A percentile compares a stretch with the other conserved stretches of the same genome.
Conservation (phyloP, 2,113 vertebrate genomes). For the Ranitomeya variabilis region DNA sequence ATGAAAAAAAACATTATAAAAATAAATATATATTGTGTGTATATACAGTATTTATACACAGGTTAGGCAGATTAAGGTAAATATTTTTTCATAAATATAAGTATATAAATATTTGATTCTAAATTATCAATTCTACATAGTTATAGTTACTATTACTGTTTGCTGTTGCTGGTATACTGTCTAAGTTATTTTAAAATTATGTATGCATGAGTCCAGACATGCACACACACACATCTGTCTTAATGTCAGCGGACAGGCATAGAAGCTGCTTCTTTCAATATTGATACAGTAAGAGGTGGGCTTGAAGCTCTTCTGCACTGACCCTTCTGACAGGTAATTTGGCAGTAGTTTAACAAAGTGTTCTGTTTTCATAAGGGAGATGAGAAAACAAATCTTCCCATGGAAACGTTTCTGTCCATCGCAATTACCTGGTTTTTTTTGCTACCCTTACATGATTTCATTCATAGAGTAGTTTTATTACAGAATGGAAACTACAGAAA, state of each 20-base stretch:
- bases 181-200: neutral
- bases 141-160: neutral
- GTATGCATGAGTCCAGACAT: constrained; percentile 23
- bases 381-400: neutral
- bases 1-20: no score
- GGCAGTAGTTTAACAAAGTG: neutral
- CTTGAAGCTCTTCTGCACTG: neutral
- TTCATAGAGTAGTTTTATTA: neutral
- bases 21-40: no score
- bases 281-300: constrained; percentile 25
- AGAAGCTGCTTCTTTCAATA: constrained; percentile 6
- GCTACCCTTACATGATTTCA: neutral
- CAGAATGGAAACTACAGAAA: neutral
- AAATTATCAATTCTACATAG: neutral
- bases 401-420: neutral
- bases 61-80: no score
- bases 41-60: no score
- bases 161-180: neutral
- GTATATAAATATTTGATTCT: neutral
- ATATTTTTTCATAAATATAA: neutral
- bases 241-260: neutral
- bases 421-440: neutral
- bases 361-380: constrained; percentile 1
- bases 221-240: constrained; percentile 8
- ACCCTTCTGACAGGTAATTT: constrained; percentile 17